phyloP scores from a whole-genome alignment of 2,888 invertebrate genomes.

The Neria commutata region DNA sequence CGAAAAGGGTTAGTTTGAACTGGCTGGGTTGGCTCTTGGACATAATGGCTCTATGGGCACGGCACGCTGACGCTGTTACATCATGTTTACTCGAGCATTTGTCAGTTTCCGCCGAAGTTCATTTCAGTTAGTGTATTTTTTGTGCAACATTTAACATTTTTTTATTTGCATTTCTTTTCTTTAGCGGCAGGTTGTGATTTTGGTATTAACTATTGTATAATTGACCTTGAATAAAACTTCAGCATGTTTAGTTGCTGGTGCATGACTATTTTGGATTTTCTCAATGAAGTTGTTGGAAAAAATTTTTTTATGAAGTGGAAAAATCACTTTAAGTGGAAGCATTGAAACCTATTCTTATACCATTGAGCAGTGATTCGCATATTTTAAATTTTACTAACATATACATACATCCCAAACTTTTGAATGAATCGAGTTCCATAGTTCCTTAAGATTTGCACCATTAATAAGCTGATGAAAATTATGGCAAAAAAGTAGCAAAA shows the following conservation, averaged over 20 bases:
- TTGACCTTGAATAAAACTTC: slow-evolving; percentile 46
- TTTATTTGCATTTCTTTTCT: slow-evolving; percentile 32
- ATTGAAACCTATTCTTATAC: too few relatives aligned
- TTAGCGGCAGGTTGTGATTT: slow-evolving; percentile 10
- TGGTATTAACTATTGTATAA: slow-evolving; percentile 18
- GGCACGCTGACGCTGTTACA: slow-evolving; percentile 37
- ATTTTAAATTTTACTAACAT: too few relatives aligned
- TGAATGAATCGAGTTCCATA: too few relatives aligned
- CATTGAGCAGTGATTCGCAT: too few relatives aligned
- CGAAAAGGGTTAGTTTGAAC: not conserved
- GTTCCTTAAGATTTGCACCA: too few relatives aligned
- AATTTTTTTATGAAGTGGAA: too few relatives aligned
- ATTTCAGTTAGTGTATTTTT: slow-evolving; percentile 13
- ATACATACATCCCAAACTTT: too few relatives aligned
- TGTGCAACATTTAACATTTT: too few relatives aligned
- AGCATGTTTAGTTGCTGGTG: too few relatives aligned
- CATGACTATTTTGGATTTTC: not conserved
- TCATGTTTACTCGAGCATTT: slow-evolving; percentile 36
- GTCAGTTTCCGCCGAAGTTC: slow-evolving; percentile 10
- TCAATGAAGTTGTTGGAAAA: not conserved
- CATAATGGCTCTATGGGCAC: slow-evolving; percentile 20
- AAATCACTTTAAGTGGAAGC: too few relatives aligned
- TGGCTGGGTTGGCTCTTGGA: slow-evolving; percentile 40
- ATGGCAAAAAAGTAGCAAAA: too few relatives aligned
- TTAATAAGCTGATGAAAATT: too few relatives aligned